phyloP scores from a whole-genome alignment of 2,797 vertebrate species.

The Clarias laeviceps region DNA sequence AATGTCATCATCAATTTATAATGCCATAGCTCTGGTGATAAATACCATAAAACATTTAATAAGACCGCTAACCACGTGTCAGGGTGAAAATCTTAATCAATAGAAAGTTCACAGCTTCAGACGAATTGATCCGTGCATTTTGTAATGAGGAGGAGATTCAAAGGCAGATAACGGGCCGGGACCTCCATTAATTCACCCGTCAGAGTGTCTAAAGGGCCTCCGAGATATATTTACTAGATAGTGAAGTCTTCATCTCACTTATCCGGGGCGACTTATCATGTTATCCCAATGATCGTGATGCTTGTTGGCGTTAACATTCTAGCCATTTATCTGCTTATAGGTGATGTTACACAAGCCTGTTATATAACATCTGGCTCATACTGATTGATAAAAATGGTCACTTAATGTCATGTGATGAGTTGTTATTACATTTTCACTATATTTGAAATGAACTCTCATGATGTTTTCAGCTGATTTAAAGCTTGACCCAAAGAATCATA shows the following conservation, averaged over 20 bases:
- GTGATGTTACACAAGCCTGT: neutral
- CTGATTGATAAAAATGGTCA: neutral
- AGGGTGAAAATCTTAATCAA: constrained; percentile 76
- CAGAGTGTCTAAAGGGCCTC: constrained; percentile 61
- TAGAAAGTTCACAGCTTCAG: constrained; percentile 74
- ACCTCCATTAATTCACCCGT: constrained; percentile 66
- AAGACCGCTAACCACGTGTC: constrained; percentile 67
- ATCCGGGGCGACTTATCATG: neutral
- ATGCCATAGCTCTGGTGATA: constrained; percentile 70
- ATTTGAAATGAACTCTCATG: neutral
- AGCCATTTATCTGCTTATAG: neutral
- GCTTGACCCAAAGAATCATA: neutral
- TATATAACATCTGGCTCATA: neutral
- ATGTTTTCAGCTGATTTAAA: neutral
- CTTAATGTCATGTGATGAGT: neutral
- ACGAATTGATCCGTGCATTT: constrained; percentile 69
- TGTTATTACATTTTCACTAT: no score
- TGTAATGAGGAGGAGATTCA: constrained; percentile 61
- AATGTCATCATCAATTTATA: constrained; percentile 70
- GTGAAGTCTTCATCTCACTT: constrained; percentile 53
- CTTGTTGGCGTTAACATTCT: neutral
- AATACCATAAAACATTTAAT: constrained; percentile 73
- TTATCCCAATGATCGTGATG: neutral
- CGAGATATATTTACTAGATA: constrained; percentile 51
- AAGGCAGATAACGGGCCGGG: constrained; percentile 67